A percentile compares a stretch with the other conserved stretches of the same genome.
phyloP scores from a whole-genome alignment of 2,888 invertebrate genomes.

The Netelia melanura region DNA sequence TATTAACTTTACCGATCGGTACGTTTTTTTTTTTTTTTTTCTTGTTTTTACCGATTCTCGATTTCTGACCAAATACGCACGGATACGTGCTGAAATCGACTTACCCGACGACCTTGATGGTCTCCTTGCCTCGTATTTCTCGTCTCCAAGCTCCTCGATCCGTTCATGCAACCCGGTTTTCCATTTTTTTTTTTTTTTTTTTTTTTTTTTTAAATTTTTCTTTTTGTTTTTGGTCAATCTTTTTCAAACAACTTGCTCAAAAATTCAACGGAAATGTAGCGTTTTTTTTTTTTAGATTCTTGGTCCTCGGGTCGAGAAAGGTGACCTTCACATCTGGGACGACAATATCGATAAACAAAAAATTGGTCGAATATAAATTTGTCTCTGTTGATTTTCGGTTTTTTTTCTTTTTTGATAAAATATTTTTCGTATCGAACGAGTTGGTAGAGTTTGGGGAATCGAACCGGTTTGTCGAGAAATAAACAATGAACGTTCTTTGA shows the following conservation, averaged over 20 bases:
- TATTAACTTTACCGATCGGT: not conserved
- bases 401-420: not conserved
- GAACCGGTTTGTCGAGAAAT: not conserved
- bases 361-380: not conserved
- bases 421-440: too few species aligned
- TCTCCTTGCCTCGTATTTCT: constrained; percentile 23
- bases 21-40: constrained; percentile 1
- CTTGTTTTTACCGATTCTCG: constrained; percentile 1
- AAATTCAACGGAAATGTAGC: not conserved
- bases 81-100: constrained; percentile 5
- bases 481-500: too few species aligned
- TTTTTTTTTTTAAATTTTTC: not conserved
- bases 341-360: not conserved
- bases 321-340: too few species aligned
- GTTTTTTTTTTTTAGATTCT: too few species aligned
- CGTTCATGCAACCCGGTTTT: not conserved
- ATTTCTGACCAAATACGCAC: not conserved
- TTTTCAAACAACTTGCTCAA: not conserved
- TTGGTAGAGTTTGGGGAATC: too few species aligned
- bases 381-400: not conserved
- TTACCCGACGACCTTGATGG: constrained; percentile 39
- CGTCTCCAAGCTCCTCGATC: not conserved
- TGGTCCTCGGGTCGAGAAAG: too few species aligned
- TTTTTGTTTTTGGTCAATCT: not conserved
- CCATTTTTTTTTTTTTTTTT: not conserved